Conservation (phyloP, 2,888 invertebrate species). For the Leucozona laternaria region DNA sequence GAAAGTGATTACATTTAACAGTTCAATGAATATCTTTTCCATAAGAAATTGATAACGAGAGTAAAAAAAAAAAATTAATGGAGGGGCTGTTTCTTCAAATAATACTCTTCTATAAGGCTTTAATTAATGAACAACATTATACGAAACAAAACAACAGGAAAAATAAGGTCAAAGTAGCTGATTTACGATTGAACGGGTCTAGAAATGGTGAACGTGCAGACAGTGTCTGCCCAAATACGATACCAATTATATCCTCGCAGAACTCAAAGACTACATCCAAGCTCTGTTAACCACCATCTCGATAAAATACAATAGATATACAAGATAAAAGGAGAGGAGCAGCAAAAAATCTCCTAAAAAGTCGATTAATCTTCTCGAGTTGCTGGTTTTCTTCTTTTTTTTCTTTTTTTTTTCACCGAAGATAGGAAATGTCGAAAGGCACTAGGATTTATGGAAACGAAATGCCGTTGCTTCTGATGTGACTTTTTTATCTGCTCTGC, state of each 20-base stretch:
- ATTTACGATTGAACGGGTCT: slow-evolving; percentile 19
- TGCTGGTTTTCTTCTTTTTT: slow-evolving; percentile 23
- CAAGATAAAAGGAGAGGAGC: slow-evolving; percentile 35
- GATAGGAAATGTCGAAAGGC: slow-evolving; percentile 58
- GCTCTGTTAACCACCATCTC: slow-evolving; percentile 67
- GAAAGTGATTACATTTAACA: slow-evolving; percentile 41
- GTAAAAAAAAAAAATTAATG: slow-evolving; percentile 6
- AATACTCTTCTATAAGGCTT: slow-evolving; percentile 37
- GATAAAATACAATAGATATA: slow-evolving; percentile 65
- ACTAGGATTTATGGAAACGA: slow-evolving; percentile 67
- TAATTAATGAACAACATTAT: slow-evolving; percentile 70
- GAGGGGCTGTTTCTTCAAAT: slow-evolving; percentile 23
- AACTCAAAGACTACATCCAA: slow-evolving; percentile 39
- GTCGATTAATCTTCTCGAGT: slow-evolving; percentile 66
- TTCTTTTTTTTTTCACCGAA: slow-evolving; percentile 33
- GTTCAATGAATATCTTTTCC: slow-evolving; percentile 59
- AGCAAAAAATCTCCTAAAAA: slow-evolving; percentile 40
- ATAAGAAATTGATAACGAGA: not conserved
- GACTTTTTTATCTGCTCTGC: not conserved
- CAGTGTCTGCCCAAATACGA: slow-evolving; percentile 33
- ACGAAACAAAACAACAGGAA: not conserved
- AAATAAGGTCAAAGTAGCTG: slow-evolving; percentile 22
- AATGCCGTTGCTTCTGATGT: slow-evolving; percentile 28
- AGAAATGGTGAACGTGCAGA: slow-evolving; percentile 24
- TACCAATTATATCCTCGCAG: slow-evolving; percentile 51